Base-by-base conservation (phyloP, 1,140 invertebrate genomes). In the Chelonus insularis region DNA sequence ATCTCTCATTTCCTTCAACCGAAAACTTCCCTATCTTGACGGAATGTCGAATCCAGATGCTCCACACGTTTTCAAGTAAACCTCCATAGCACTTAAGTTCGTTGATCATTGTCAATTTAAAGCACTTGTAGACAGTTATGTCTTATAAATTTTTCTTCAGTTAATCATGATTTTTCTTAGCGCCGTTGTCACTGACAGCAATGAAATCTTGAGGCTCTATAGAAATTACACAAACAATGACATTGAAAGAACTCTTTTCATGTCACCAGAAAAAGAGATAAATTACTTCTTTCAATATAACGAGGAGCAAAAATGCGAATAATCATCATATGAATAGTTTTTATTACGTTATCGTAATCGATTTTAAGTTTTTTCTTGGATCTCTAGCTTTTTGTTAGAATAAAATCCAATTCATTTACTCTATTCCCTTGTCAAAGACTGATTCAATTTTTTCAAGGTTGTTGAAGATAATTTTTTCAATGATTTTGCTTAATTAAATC, bases 261-360 rank as follows among this genome's bases (percentile, higher is more conserved):
- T 9, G 41, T 45, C 41, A 45, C 8, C 41, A 2, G 9, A 1
- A 7, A 45, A 3, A 4, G 41, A 45, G 41, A 45, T 14, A 12
- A 14, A 45, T 45, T 16, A 45, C 12, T 45, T 6, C 6, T 6
- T 16, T 6, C 4, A 16, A 45, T 16, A 45, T 16, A 45, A 45
- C 9, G 12, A 18, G 14, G 54, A 65, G n/a, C 61, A 65, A 60
- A 51, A 41, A 58, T 57, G 57, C 57, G 57, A 62, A 64, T 63
- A 64, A 67, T 62, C 54, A 56, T 16, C 45, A 55, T 41, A 18
- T n/a, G 47, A 63, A 34, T 41, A 34, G 52, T 62, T 65, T 68
- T 68, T 65, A 57, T 65, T 54, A 48, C 25, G 25, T 29, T 29
- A 29, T 29, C 3, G 25, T 7, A 29, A 29, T 29, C 25, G 25